Conservation (phyloP, 2,797 vertebrate species). For the Trachops cirrhosus region DNA sequence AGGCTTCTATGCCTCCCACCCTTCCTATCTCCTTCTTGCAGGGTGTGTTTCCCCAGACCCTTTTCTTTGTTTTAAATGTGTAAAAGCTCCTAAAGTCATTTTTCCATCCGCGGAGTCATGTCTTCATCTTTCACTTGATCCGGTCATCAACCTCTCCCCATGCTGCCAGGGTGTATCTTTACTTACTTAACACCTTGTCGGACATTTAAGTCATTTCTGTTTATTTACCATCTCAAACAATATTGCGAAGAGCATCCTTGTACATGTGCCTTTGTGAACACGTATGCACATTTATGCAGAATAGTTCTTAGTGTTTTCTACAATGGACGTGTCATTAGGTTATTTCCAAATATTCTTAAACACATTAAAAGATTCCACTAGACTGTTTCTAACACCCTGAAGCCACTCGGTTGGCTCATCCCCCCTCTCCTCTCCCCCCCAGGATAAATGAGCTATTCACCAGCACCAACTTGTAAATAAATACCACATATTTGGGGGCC, state of each 20-base stretch:
- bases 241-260: neutral
- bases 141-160: neutral
- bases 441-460: conserved; percentile 25
- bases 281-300: neutral
- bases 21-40: neutral
- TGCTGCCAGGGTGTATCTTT: neutral
- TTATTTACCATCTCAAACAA: neutral
- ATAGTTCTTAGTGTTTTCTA: neutral
- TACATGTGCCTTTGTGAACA: neutral
- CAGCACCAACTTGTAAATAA: neutral
- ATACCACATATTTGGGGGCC: neutral
- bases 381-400: neutral
- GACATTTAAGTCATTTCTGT: neutral
- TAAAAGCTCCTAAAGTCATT: neutral
- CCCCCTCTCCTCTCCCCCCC: neutral
- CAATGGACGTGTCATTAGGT: neutral
- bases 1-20: neutral
- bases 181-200: neutral
- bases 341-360: neutral
- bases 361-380: neutral
- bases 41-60: neutral
- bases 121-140: neutral
- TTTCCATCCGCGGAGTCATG: neutral
- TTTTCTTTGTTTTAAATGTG: neutral
- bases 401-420: neutral